These are phyloP conservation scores for Drosophila parvula DNA, from an alignment of 1,140 invertebrate species.

Conservation along the genomic window DNA sequence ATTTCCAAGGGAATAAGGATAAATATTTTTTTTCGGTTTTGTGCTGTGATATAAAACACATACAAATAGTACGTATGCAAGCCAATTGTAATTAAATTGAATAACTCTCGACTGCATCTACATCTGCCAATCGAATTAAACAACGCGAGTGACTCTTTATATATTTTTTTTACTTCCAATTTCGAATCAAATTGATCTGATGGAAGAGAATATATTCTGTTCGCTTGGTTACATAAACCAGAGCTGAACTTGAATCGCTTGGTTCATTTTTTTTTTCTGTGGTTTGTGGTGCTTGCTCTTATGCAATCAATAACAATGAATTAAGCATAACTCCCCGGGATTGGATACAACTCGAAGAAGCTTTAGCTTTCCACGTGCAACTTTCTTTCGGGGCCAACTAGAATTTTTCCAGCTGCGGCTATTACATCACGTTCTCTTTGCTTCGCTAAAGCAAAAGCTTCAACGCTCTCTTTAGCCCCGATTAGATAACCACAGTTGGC, in stretches of 20 bases:
- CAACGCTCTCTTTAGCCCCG: conserved; percentile 12
- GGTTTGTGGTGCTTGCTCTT: conserved; percentile 30
- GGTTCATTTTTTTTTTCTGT: conserved; percentile 51
- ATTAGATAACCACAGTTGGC: conserved; percentile 44
- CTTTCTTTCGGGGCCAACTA: conserved; percentile 7
- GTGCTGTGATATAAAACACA: conserved; percentile 83
- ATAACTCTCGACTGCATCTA: conserved; percentile 5
- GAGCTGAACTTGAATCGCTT: conserved; percentile 26
- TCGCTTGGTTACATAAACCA: conserved; percentile 46
- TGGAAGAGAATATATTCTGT: conserved; percentile 8
- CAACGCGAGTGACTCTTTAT: conserved; percentile 26
- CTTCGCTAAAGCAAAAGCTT: conserved; percentile 19
- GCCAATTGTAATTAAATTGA: conserved; percentile 31
- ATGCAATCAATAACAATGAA: conserved; percentile 62
- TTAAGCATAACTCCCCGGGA: conserved; percentile 8
- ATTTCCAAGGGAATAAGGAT: conserved; percentile 76
- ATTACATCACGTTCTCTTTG: conserved; percentile 66
- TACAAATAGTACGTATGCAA: conserved; percentile 79
- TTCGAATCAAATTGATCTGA: conserved; percentile 9
- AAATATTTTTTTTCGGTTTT: conserved; percentile 77
- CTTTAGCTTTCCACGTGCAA: conserved; percentile 49
- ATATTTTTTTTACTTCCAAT: conserved; percentile 1
- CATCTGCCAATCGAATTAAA: conserved; percentile 1
- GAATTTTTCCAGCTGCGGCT: conserved; percentile 41
- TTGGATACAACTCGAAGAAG: conserved; percentile 21